Percentiles rank a stretch among this genome's conserved stretches.
Conservation (phyloP, 2,113 vertebrate species). For the Leptocoma aspasia region DNA sequence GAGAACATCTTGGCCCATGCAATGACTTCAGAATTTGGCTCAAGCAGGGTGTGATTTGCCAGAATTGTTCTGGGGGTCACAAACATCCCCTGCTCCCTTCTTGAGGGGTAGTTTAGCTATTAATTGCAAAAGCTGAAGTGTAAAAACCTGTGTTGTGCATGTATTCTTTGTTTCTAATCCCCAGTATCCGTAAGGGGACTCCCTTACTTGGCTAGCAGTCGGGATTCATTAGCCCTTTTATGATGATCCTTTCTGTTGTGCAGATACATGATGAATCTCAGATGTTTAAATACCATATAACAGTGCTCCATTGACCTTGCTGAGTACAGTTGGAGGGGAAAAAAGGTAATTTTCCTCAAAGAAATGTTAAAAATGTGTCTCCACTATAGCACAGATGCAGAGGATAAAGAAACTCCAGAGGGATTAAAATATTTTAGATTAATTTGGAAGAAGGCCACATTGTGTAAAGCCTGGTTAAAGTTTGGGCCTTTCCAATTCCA, state of each 20-base stretch:
- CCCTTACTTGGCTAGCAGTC: constrained; percentile 41
- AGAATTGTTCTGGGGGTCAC: background rate
- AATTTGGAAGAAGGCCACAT: constrained; percentile 61
- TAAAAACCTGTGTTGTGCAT: background rate
- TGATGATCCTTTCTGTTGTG: constrained; percentile 66
- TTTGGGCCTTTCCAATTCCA: constrained; percentile 40
- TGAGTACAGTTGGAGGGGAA: constrained; percentile 36
- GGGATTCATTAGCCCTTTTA: constrained; percentile 57
- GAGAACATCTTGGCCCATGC: background rate
- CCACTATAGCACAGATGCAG: constrained; percentile 55
- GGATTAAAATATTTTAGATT: constrained; percentile 67
- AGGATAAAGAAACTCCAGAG: constrained; percentile 66
- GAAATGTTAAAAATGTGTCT: constrained; percentile 68
- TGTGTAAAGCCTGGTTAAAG: constrained; percentile 48
- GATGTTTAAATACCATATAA: constrained; percentile 66
- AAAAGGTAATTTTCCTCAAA: constrained; percentile 65
- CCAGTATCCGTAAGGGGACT: background rate
- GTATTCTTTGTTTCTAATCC: constrained; percentile 27
- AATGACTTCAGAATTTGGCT: background rate
- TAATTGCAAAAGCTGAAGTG: background rate
- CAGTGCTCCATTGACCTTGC: constrained; percentile 56
- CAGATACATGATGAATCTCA: constrained; percentile 61
- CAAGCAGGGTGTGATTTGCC: background rate
- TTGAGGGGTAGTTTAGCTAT: background rate
- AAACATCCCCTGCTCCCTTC: background rate